Percentiles rank a stretch among this genome's conserved stretches.
Conservation (phyloP, 2,797 vertebrate genomes). For the Ctenopoma multispine region DNA sequence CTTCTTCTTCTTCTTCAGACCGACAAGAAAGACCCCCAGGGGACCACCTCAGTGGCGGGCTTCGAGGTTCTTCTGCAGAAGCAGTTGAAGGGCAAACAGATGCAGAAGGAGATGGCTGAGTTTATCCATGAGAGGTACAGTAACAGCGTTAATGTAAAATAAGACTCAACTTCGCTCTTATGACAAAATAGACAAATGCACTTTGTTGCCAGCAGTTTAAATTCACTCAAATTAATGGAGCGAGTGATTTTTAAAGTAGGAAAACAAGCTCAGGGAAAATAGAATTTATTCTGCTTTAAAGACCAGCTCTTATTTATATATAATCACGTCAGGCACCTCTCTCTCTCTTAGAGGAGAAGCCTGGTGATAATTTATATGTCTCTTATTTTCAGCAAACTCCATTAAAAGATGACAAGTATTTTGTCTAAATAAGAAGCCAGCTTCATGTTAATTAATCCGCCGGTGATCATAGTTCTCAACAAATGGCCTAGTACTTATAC, state of each 20-base stretch:
- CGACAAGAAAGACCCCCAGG: conserved; percentile 95
- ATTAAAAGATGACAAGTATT: neutral
- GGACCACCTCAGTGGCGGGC: conserved; percentile 89
- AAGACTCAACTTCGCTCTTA: neutral
- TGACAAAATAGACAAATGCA: neutral
- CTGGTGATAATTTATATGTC: neutral
- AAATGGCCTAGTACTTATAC: neutral
- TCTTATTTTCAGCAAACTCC: neutral
- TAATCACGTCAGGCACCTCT: neutral
- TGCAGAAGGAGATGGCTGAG: conserved; percentile 99
- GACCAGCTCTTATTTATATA: neutral
- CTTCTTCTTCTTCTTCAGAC: conserved; percentile 78
- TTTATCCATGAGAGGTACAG: conserved; percentile 94
- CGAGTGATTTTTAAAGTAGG: neutral
- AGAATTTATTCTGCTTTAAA: too few relatives aligned
- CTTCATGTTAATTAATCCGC: neutral
- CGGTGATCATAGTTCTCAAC: neutral
- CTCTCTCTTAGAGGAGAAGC: neutral
- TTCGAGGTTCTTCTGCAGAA: conserved; percentile 98
- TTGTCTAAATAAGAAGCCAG: too few relatives aligned
- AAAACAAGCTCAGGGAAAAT: too few relatives aligned
- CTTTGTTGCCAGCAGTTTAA: neutral
- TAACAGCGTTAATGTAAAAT: conserved; percentile 32
- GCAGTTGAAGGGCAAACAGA: conserved; percentile 97
- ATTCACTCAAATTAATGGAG: neutral